Base-by-base conservation (phyloP, 1,140 invertebrate genomes). In the Drosophila athabasca region DNA sequence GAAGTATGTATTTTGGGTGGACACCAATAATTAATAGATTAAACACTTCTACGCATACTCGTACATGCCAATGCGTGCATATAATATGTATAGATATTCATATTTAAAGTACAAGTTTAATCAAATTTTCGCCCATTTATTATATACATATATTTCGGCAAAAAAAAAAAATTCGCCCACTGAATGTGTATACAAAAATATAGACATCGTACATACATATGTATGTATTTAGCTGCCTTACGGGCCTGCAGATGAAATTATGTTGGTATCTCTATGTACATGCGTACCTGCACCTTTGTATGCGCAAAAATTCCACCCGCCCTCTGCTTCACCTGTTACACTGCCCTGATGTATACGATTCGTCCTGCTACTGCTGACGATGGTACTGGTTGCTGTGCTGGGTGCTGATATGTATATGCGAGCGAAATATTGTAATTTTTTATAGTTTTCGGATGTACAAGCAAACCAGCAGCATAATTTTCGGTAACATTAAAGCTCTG, bases 281-380 rank as follows among this genome's bases (percentile, higher is more conserved):
- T 74, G 55, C 61, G 62, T 74, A 67, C 61, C 61, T 75, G 64
- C 60, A 58, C 60, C 62, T 68, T 52, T 72, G 69, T 73, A 62
- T 73, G 62, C 66, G 73, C 69, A 54, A 81, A 81, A 81, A 73
- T 76, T 61, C 73, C 73, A 77, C 78, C 77, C 74, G 68, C 79
- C 79, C 79, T 77, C 69, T 76, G 72, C 79, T 82, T 82, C 79
- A 82, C 79, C 79, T 82, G 79, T 82, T 82, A 82, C 79, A 82
- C 73, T 66, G 55, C 31, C 15, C 54, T 70, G 61, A 70, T 39
- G 35, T 39, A 39, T 4, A 13, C 11, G 35, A 11, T 39, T 13
- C 11, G 35, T 39, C 35, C 35, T 39, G 35, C 35, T 13, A 11
- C 35, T 39, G 68, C 53, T 74, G 58, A 66, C 17, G 17, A 19